phyloP scores from a whole-genome alignment of 30 jellyfish, hydroid and myxozoan species.

The Aurelia sp. region DNA sequence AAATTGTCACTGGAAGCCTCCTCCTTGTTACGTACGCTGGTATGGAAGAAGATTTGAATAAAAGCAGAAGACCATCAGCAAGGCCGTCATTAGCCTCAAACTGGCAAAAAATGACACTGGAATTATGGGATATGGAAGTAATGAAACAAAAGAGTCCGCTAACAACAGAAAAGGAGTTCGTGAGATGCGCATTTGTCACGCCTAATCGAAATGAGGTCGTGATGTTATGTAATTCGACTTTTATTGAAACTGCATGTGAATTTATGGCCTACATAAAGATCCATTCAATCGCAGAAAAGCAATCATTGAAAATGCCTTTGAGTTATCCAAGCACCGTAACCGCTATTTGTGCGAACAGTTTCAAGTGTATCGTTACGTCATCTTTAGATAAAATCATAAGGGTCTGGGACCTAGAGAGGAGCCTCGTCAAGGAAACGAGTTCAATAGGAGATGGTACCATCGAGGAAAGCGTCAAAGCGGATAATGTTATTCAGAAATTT shows the following conservation, averaged over 20 bases:
- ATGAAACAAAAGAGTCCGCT: slow-evolving; percentile 27
- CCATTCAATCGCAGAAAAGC: slow-evolving; percentile 31
- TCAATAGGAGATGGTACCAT: background rate
- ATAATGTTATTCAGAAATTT: background rate
- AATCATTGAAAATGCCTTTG: slow-evolving; percentile 19
- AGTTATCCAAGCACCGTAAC: slow-evolving; percentile 58
- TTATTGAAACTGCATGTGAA: slow-evolving; percentile 58
- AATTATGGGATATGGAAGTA: slow-evolving; percentile 63
- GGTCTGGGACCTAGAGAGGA: slow-evolving; percentile 76
- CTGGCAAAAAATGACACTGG: slow-evolving; percentile 60
- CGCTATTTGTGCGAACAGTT: slow-evolving; percentile 45
- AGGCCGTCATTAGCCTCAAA: slow-evolving; percentile 68
- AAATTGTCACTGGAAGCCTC: slow-evolving; percentile 22
- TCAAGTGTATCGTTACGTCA: slow-evolving; percentile 50
- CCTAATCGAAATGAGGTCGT: slow-evolving; percentile 47
- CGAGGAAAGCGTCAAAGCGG: background rate
- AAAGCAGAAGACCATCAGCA: slow-evolving; percentile 42
- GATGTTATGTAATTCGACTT: slow-evolving; percentile 48
- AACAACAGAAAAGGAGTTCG: slow-evolving; percentile 36
- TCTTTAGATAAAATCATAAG: slow-evolving; percentile 70
- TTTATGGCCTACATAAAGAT: slow-evolving; percentile 47
- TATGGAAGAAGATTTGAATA: slow-evolving; percentile 24
- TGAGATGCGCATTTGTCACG: slow-evolving; percentile 58
- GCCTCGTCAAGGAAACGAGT: slow-evolving; percentile 22
- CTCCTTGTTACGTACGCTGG: slow-evolving; percentile 49